Conservation (phyloP, 2,113 vertebrate genomes). For the Sus scrofa region T2T-Sscrofa CM000824.6:34393501-34394000, state of each 20-base stretch:
- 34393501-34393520: too few relatives aligned
- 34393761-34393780: constrained; percentile 10
- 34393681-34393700: not conserved
- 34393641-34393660: not conserved
- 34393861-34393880: not conserved
- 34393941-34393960: not conserved
- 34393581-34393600: not conserved
- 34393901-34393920: not conserved
- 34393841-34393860: constrained; percentile 55
- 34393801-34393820: constrained; percentile 58
- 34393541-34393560: too few relatives aligned
- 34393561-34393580: too few relatives aligned
- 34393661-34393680: not conserved
- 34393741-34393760: not conserved
- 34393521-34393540: too few relatives aligned
- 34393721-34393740: not conserved
- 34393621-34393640: not conserved
- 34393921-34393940: not conserved
- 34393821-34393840: not conserved
- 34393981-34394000: not conserved
- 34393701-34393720: not conserved
- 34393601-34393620: not conserved
- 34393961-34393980: not conserved
- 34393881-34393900: not conserved
- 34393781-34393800: constrained; percentile 22